Base-by-base conservation (phyloP, 2,113 vertebrate genomes). In the Trichechus manatus region DNA sequence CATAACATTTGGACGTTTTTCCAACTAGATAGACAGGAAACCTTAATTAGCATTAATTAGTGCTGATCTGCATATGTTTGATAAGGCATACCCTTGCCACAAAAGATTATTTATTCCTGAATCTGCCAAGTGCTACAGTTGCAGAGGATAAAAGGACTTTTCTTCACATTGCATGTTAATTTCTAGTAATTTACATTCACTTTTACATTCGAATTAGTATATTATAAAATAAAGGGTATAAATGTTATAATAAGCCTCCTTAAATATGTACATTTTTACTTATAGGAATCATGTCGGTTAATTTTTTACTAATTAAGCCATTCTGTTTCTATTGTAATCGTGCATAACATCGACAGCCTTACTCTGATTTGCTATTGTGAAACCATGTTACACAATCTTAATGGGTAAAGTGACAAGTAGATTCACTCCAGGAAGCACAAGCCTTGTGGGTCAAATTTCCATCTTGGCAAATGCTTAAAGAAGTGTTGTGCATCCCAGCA, bases 1-100 rank as follows among this genome's bases (percentile, higher is more conserved):
- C 99, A 99, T 99, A 99, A 99, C 99, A 99, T 99, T 99, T 99
- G 98, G 99, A 99, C 98, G 97, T 99, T 99, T 99, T 99, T 99
- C 99, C 98, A 99, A 99, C 98, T 98, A 99, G 98, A 99, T 98
- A 99, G 99, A 99, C 99, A 99, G 98, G 98, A 99, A 99, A 98
- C 98, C 98, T 98, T 99, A 99, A 99, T 99, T 99, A 99, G 98
- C 98, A 98, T 99, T 99, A 99, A 99, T 99, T 99, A 99, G 98
- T 98, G 98, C 99, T 99, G 99, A 99, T 99, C 99, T 99, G 99
- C 99, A 99, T 99, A 99, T 99, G 98, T 99, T 99, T 99, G 99
- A 99, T 99, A 99, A 99, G 99, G 98, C 98, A 98, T 98, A 99
- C 98, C 98, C 98, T 98, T 98, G 98, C 99, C 98, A 99, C 98